Conservation (phyloP, 1,140 invertebrate species). For the Bombus cullumanus region DNA sequence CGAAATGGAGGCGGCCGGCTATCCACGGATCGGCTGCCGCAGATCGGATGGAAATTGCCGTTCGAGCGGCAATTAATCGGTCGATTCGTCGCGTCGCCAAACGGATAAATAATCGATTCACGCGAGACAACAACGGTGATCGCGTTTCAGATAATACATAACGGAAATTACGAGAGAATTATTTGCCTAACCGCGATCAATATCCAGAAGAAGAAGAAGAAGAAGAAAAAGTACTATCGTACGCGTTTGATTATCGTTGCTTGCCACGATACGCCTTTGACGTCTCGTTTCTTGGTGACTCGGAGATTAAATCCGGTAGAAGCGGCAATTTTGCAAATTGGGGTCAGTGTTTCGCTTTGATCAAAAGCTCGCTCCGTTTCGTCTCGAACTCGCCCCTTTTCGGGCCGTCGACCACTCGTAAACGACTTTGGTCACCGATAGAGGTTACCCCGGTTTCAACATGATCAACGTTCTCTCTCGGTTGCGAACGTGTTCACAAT, state of each 20-base stretch:
- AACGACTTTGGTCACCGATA: slow-evolving; percentile 7
- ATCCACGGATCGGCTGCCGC: slow-evolving; percentile 2
- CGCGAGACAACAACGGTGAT: background rate
- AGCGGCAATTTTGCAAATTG: slow-evolving; percentile 17
- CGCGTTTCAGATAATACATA: background rate
- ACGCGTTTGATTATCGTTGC: too few relatives aligned
- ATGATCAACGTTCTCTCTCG: background rate
- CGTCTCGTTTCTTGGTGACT: slow-evolving; percentile 18
- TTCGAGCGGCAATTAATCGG: slow-evolving; percentile 24
- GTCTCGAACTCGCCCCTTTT: background rate
- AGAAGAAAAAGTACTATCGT: too few relatives aligned
- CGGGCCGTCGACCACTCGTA: background rate
- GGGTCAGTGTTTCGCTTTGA: slow-evolving; percentile 39
- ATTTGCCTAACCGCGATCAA: background rate
- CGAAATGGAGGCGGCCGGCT: slow-evolving; percentile 38
- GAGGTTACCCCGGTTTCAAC: background rate
- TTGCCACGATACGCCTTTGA: slow-evolving; percentile 2
- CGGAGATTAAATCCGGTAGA: slow-evolving; percentile 11
- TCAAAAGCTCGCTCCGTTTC: background rate
- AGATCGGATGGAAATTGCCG: slow-evolving; percentile 38
- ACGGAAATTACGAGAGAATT: background rate
- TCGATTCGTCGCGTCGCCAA: slow-evolving; percentile 24
- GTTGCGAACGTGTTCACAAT: background rate
- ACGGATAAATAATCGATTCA: slow-evolving; percentile 18
- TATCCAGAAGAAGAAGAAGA: background rate